Evolutionary conservation across 2,797 vertebrate genomes (phyloP).

Genomic region (Myotis daubentonii): DNA sequence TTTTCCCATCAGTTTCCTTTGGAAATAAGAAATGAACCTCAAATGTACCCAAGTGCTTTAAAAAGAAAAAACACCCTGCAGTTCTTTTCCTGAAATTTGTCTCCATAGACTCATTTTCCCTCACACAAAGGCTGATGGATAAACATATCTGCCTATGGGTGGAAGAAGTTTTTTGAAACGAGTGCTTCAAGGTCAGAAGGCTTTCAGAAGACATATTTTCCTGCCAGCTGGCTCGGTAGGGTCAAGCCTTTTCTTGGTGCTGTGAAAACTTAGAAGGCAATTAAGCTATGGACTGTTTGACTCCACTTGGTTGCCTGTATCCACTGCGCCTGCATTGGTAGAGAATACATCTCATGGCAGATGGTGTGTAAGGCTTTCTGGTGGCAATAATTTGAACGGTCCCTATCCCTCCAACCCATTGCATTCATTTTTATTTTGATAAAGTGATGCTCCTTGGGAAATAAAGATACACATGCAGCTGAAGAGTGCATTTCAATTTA

Average conservation of each 20-base stretch:
- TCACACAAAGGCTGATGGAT: slow-evolving; percentile 61
- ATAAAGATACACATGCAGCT: background rate
- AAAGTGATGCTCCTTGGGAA: background rate
- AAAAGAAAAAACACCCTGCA: background rate
- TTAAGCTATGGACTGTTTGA: slow-evolving; percentile 78
- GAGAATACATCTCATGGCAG: background rate
- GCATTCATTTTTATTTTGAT: slow-evolving; percentile 47
- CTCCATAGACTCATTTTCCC: slow-evolving; percentile 73
- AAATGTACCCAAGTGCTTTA: slow-evolving; percentile 51
- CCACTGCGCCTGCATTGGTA: slow-evolving; percentile 18
- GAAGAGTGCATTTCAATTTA: background rate
- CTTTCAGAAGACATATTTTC: slow-evolving; percentile 77
- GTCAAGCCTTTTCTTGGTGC: slow-evolving; percentile 77
- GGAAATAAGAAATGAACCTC: slow-evolving; percentile 40
- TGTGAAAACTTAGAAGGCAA: slow-evolving; percentile 79
- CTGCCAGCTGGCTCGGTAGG: slow-evolving; percentile 73
- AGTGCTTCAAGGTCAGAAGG: slow-evolving; percentile 78
- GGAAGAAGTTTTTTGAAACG: slow-evolving; percentile 69
- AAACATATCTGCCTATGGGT: slow-evolving; percentile 71
- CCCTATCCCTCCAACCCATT: background rate
- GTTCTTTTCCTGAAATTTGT: slow-evolving; percentile 32
- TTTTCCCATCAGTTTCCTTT: background rate
- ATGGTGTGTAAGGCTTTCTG: background rate
- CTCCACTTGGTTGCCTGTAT: slow-evolving; percentile 65
- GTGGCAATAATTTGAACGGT: background rate